Percentiles rank a stretch among this genome's conserved stretches.
phyloP scores from a whole-genome alignment of 2,113 vertebrate genomes.

The Pseudolaguvia tuberculata region DNA sequence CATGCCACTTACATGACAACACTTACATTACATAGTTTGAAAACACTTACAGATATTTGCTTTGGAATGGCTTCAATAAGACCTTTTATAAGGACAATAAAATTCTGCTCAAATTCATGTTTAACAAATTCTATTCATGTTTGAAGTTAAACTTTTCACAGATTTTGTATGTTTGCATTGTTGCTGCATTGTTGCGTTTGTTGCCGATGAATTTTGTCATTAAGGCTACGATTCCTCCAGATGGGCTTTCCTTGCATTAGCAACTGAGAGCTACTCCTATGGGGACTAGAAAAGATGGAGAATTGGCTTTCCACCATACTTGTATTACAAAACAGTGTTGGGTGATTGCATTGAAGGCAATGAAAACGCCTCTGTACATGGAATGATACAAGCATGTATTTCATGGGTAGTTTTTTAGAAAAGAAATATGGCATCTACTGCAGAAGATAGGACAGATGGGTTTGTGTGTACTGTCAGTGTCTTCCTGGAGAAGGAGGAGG shows the following conservation, averaged over 20 bases:
- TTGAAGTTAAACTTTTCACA: neutral
- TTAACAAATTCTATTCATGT: too few relatives aligned
- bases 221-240: too few relatives aligned
- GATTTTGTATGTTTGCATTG: constrained; percentile 7
- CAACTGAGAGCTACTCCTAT: constrained; percentile 9
- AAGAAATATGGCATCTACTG: constrained; percentile 7
- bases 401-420: constrained; percentile 28
- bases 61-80: neutral
- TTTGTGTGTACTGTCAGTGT: constrained; percentile 1
- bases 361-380: constrained; percentile 23
- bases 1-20: too few relatives aligned
- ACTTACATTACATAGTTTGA: neutral
- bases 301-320: constrained; percentile 9
- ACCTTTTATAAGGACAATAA: constrained; percentile 3
- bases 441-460: constrained; percentile 18
- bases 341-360: constrained; percentile 30
- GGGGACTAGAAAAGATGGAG: constrained; percentile 19
- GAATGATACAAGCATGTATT: constrained; percentile 33
- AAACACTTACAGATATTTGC: constrained; percentile 12
- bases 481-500: neutral
- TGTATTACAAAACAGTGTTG: neutral
- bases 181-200: constrained; percentile 15
- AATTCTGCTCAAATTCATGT: neutral
- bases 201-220: constrained; percentile 11
- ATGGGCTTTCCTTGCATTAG: constrained; percentile 18